Base-by-base conservation (phyloP, 2,888 invertebrate species). In the Oligia latruncula region DNA sequence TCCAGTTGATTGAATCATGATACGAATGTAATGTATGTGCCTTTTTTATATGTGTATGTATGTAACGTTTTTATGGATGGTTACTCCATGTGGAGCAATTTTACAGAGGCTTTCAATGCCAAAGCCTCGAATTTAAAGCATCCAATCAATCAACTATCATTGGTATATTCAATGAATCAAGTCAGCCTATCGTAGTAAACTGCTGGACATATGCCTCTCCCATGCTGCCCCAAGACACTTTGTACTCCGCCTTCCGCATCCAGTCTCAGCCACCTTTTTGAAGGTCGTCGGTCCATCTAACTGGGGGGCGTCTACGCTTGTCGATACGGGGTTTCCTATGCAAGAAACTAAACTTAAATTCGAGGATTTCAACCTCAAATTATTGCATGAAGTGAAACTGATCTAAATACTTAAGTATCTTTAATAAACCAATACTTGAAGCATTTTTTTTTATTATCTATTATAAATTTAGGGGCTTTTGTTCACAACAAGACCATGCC, bases 1-100 rank as follows among this genome's bases (percentile, higher is more conserved):
- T 77, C 77, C 4, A 75, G 60, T 82, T 64, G 78, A 86, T 83
- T 82, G 74, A 86, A 75, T 75, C 17, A 68, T 68, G 81, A 65
- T 58, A 74, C 23, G 13, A 65, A 66, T 62, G 11, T 62, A 29
- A 55, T 62, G 43, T 80, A 15, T 4, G n/a, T n/a, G 58, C 11
- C n/a, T 60, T n/a, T 58, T 58, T 60, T 40, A 8, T 46, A 17
- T 35, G 35, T 49, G 5, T 52, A 13, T n/a, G 17, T 60, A 1
- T 46, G 52, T 58, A 62, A 40, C 15, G 9, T 43, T 84, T 84
- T 82, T 71, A 84, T 74, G 58, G 71, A 40, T 68, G n/a, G 40
- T 66, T 20, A 58, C 4, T 20, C 23, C 20, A 23, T 43, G 49
- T 55, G 20, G 9, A 35, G 23, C 35, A 60, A 74, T 84, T 66